phyloP scores from a whole-genome alignment of 2,888 invertebrate genomes.

The Siphonodentalium dalli region DNA sequence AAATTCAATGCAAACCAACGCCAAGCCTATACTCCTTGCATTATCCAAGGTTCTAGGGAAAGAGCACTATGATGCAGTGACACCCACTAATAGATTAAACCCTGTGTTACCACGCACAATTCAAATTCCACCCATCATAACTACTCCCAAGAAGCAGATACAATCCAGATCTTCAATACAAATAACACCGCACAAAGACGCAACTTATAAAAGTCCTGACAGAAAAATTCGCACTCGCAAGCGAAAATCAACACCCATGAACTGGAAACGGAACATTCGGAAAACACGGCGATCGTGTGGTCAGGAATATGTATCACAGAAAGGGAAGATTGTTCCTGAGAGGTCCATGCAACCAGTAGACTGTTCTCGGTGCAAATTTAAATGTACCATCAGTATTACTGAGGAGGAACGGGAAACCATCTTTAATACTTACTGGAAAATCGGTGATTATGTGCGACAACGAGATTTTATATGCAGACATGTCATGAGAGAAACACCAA shows the following conservation, averaged over 20 bases:
- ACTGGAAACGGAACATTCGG: conserved; percentile 25
- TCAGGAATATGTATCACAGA: conserved; percentile 16
- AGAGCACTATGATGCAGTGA: too few species aligned
- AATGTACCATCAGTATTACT: conserved; percentile 14
- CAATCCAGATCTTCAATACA: too few species aligned
- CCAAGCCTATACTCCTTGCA: too few species aligned
- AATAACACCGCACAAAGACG: conserved; percentile 10
- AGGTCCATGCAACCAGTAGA: conserved; percentile 2
- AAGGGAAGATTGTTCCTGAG: conserved; percentile 8
- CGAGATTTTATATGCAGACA: conserved; percentile 19
- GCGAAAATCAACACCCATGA: conserved; percentile 15
- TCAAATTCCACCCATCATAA: too few species aligned
- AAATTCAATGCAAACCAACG: too few species aligned
- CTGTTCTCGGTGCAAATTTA: conserved; percentile 13
- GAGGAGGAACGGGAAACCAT: conserved; percentile 8
- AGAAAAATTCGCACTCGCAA: conserved; percentile 9
- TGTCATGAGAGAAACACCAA: conserved; percentile 2
- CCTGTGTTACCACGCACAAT: too few species aligned
- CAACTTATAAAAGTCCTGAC: conserved; percentile 8
- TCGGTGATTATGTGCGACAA: conserved; percentile 21
- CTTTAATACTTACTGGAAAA: conserved; percentile 11
- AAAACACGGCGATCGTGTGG: conserved; percentile 15
- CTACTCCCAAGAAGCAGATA: too few species aligned
- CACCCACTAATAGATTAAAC: too few species aligned
- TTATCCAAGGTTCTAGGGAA: too few species aligned